Base-by-base conservation (phyloP, 2,888 invertebrate species). In the Phania funesta region DNA sequence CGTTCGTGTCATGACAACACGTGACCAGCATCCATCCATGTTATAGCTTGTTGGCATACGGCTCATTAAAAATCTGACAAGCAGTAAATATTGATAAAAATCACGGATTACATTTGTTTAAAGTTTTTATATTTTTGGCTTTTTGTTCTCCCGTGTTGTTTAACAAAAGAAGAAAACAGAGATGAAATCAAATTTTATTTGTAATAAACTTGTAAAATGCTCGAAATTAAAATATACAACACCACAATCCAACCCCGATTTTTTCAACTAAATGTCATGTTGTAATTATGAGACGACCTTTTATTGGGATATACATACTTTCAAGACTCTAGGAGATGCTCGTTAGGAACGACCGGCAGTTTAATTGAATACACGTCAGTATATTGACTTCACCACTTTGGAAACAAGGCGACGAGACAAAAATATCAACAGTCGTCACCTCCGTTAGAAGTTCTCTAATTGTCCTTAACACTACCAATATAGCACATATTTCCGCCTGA, bases 51-150 rank as follows among this genome's bases (percentile, higher is more conserved):
- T 9, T 48, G 68, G 48, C 79, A 79, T 76, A 83, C 68, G 74
- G 68, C 77, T 77, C 80, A 77, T 80, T 80, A 82, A 87, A 85
- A 85, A 75, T 82, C 85, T 86, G 86, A 88, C 87, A 87, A 87
- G 85, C 86, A 68, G 77, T 76, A 81, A 73, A 86, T 44, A 68
- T 76, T 79, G 87, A 88, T 88, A 88, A 86, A 83, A 85, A 85
- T 85, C 85, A 85, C 80, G 71, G 80, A 80, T 82, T 73, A 78
- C 82, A 74, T 58, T 74, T 52, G 50, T 65, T 82, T 65, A 82
- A 60, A 60, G 3, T 29, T 41, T 38, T 22, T 16, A 1, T 67
- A 13, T 46, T 24, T 38, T 58, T 67, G n/a, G n/a, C 5, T 8
- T 32, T 32, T 8, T 32, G 32, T 11, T 32, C 1, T 11, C 11